phyloP scores from a whole-genome alignment of 2,113 vertebrate genomes.

The Varanus komodoensis region DNA sequence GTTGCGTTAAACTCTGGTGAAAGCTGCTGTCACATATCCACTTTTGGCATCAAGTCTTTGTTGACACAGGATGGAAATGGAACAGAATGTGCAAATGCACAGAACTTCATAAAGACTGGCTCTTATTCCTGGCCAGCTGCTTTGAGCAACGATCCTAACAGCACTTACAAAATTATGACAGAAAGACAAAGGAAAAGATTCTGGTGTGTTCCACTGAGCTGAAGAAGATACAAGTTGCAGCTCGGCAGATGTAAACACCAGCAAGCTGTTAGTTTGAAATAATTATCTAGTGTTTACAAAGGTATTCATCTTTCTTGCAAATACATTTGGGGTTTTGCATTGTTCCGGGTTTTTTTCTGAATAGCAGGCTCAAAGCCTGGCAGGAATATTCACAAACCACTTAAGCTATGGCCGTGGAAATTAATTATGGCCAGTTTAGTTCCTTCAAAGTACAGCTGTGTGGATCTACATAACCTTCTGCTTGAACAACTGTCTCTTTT shows the following conservation, averaged over 20 bases:
- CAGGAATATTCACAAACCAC: background rate
- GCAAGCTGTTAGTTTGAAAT: background rate
- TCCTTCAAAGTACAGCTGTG: background rate
- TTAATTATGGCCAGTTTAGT: background rate
- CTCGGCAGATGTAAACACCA: background rate
- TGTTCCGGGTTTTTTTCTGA: background rate
- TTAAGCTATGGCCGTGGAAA: background rate
- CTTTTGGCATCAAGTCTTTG: background rate
- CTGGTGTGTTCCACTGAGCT: slow-evolving; percentile 12
- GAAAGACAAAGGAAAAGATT: background rate
- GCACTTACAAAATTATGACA: background rate
- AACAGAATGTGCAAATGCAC: background rate
- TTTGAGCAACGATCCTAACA: background rate
- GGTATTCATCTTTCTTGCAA: background rate
- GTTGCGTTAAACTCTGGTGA: background rate
- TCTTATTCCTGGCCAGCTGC: background rate
- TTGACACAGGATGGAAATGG: slow-evolving; percentile 20
- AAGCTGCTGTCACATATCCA: background rate
- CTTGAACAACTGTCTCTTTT: slow-evolving; percentile 19
- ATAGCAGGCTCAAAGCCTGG: background rate
- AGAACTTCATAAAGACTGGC: background rate
- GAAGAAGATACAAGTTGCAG: background rate
- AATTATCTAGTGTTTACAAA: background rate
- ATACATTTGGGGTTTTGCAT: background rate
- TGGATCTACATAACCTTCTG: slow-evolving; percentile 22